Conservation (phyloP, 2,888 invertebrate species). For the Epinotia demarniana region DNA sequence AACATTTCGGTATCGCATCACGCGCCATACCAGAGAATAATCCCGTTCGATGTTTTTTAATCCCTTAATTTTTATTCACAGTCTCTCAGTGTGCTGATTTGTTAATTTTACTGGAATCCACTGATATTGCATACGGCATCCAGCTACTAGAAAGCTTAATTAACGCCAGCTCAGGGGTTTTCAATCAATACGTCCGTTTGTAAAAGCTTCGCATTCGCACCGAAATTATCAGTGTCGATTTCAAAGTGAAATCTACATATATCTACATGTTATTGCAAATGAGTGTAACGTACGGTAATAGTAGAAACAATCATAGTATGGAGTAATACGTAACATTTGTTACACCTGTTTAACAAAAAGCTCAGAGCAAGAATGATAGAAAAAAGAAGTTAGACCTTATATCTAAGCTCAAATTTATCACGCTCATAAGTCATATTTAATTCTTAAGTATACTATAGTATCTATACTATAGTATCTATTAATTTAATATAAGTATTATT, state of each 20-base stretch:
- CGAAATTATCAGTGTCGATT: constrained; percentile 1
- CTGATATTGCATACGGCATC: constrained; percentile 9
- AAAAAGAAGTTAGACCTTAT: too few species aligned
- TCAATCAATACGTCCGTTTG: constrained; percentile 26
- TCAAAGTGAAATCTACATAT: constrained; percentile 1
- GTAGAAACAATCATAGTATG: too few species aligned
- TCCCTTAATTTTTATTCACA: background rate
- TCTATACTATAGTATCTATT: too few species aligned
- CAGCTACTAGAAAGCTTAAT: constrained; percentile 30
- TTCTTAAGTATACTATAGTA: too few species aligned
- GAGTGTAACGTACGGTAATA: background rate
- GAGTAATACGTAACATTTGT: too few species aligned
- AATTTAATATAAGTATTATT: too few species aligned
- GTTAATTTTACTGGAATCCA: background rate
- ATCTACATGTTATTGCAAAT: background rate
- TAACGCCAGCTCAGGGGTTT: constrained; percentile 32
- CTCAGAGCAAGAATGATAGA: too few species aligned
- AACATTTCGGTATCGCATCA: too few species aligned
- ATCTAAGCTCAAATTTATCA: too few species aligned
- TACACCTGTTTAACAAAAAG: too few species aligned
- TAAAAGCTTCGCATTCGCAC: constrained; percentile 13
- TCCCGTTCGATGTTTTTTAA: background rate
- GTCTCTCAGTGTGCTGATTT: background rate
- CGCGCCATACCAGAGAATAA: background rate
- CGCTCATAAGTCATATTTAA: too few species aligned